These are phyloP conservation scores for Ciconia stormi DNA, from an alignment of 2,113 vertebrate genomes.

Conservation along the genomic window DNA sequence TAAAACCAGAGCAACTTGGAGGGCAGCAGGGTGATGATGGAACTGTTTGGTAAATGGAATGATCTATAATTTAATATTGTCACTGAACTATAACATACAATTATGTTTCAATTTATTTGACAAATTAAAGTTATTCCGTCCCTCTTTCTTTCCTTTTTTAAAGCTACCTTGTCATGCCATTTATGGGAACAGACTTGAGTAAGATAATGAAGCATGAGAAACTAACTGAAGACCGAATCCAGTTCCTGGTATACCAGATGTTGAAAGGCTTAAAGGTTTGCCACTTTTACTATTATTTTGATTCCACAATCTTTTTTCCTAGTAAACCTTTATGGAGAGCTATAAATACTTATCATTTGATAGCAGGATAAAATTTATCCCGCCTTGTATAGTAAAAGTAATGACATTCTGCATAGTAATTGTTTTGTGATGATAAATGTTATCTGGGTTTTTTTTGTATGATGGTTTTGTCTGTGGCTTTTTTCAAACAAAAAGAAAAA, in stretches of 20 bases:
- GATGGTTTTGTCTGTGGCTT: neutral
- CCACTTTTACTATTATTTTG: neutral
- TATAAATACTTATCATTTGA: neutral
- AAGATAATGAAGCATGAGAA: constrained; percentile 87
- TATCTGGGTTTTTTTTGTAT: neutral
- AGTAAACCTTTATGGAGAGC: neutral
- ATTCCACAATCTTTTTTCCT: neutral
- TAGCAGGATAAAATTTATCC: neutral
- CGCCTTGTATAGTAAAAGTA: neutral
- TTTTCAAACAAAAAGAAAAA: neutral
- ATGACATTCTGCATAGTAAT: neutral
- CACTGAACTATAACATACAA: neutral
- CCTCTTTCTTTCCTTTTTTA: neutral
- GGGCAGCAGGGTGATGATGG: neutral
- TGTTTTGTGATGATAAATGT: neutral
- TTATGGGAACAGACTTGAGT: constrained; percentile 84
- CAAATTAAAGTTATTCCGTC: neutral
- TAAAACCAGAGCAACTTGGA: neutral
- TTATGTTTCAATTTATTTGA: neutral
- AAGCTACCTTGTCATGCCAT: constrained; percentile 85
- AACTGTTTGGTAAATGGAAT: neutral
- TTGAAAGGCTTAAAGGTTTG: constrained; percentile 92
- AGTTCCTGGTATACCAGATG: constrained; percentile 95
- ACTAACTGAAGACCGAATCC: constrained; percentile 90
- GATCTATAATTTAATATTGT: neutral